Evolutionary conservation across 1,140 invertebrate species (phyloP).

Genomic region (Cyphomyrmex costatus): DNA sequence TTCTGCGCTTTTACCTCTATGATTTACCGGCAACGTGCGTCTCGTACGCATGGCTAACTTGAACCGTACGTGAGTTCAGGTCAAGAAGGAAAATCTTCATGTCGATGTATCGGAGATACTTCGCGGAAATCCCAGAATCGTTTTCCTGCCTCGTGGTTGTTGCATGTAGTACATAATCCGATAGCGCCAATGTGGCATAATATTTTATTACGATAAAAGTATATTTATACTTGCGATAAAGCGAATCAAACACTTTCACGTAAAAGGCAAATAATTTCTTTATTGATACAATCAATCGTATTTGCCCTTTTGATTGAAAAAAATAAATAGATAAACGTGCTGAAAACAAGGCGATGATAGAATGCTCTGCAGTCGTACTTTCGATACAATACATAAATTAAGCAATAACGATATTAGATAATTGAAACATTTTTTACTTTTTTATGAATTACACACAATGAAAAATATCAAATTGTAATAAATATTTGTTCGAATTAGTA

Average conservation of each 20-base stretch:
- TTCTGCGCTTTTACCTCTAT: constrained; percentile 47
- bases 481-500: too few species aligned
- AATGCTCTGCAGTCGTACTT: background rate
- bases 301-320: constrained; percentile 18
- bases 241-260: background rate
- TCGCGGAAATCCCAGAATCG: constrained; percentile 14
- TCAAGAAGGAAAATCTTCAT: constrained; percentile 16
- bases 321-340: background rate
- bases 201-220: constrained; percentile 25
- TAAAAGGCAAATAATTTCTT: constrained; percentile 7
- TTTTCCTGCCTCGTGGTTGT: background rate
- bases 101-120: constrained; percentile 22
- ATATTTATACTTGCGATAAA: background rate
- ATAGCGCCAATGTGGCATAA: constrained; percentile 6
- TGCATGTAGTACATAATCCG: background rate
- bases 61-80: constrained; percentile 48
- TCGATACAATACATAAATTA: background rate
- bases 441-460: background rate
- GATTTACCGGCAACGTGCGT: constrained; percentile 53
- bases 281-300: background rate
- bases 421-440: background rate
- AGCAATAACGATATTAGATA: background rate
- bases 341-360: background rate
- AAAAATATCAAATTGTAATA: too few species aligned
- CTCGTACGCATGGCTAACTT: constrained; percentile 52